Evolutionary conservation across 2,888 invertebrate species (phyloP).

Genomic region (Epistrophe grossulariae): DNA sequence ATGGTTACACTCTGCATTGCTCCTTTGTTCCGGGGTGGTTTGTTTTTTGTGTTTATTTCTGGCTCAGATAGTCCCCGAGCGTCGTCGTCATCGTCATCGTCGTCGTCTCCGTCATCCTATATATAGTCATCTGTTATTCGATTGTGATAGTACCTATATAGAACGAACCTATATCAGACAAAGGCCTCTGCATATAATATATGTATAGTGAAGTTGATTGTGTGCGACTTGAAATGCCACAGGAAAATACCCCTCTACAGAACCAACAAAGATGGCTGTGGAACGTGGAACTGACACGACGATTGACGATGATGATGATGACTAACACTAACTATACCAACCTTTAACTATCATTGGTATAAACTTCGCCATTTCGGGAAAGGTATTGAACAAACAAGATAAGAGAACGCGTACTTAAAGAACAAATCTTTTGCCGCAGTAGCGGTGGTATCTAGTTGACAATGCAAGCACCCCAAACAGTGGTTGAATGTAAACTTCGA

Average conservation of each 20-base stretch:
- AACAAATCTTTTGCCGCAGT: constrained; percentile 33
- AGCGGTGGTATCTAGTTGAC: not conserved
- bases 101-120: constrained; percentile 25
- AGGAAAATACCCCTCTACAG: constrained; percentile 51
- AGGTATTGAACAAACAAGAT: constrained; percentile 71
- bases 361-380: constrained; percentile 49
- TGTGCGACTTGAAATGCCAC: constrained; percentile 65
- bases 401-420: constrained; percentile 50
- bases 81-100: constrained; percentile 11
- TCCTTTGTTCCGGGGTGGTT: constrained; percentile 45
- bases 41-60: constrained; percentile 18
- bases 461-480: not conserved
- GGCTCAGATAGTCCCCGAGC: constrained; percentile 6
- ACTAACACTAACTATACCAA: constrained; percentile 12
- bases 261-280: constrained; percentile 25
- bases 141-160: constrained; percentile 55
- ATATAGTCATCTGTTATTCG: constrained; percentile 40
- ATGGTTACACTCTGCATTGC: constrained; percentile 68
- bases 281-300: not conserved
- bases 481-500: constrained; percentile 29
- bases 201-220: constrained; percentile 29
- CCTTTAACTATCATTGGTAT: constrained; percentile 25
- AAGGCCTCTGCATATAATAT: constrained; percentile 5
- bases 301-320: not conserved
- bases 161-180: constrained; percentile 25